Evolutionary conservation across 2,888 invertebrate genomes (phyloP), one percentile per base, ranked within the genome.

Genomic region (Alloscopus bannaensis): DNA sequence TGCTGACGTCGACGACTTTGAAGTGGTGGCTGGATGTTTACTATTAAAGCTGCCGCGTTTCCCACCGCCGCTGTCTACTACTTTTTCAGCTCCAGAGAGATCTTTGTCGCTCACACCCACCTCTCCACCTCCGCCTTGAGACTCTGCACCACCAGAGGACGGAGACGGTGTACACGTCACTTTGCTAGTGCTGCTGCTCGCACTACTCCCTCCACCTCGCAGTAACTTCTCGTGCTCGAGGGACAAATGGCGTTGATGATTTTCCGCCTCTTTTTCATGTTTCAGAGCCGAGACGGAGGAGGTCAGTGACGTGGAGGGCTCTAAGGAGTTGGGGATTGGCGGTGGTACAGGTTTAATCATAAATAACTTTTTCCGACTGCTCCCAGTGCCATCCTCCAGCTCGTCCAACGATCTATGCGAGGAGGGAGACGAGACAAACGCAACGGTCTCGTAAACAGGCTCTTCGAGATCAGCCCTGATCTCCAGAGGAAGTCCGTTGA

Each of bases 401-500:
- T 55, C 28, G 6, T 52, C 65, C 16, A 69, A 62, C 1, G 26
- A 31, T 16, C 40, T 60, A 24, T 36, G 2, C 29, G 60, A 8
- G 13, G 8, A 8, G 36, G 36, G 3, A 26, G 64, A 1, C 22
- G 81, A 2, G 2, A 55, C 29, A 45, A 79, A 81, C 29, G 83
- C 84, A 3, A 88, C 85, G 13, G 87, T 86, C 70, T 87, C 88
- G 82, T 88, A 88, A 6, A 86, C 84, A 6, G 87, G 88, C 60
- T 88, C 87, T 64, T 85, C 84, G 42, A 82, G 52, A 45, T 84
- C 84, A 13, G 76, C 75, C 60, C 50, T 45, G 13, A 84, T 86
- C 50, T 87, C 86, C 50, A 88, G 83, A 3, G 88, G 88, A 55
- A 88, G 86, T 24, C 89, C 89, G 83, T 88, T 88, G 45, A 87